Evolutionary conservation across 1,140 invertebrate genomes (phyloP).

Genomic region (Elymnias hypermnestra): DNA sequence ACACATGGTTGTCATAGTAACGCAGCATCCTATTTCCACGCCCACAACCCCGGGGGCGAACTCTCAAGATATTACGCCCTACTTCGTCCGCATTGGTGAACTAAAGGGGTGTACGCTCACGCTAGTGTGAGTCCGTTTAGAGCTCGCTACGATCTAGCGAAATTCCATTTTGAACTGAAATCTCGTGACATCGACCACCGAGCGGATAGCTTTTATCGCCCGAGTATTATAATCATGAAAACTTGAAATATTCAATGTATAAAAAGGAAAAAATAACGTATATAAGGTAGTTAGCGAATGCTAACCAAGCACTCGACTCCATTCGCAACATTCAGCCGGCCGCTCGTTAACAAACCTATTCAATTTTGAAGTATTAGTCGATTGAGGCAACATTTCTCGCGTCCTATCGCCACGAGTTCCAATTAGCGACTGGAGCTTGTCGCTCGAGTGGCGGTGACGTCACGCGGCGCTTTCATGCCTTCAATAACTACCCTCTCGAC

Average conservation of each 20-base stretch:
- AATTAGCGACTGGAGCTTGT: constrained; percentile 71
- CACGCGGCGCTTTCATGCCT: constrained; percentile 67
- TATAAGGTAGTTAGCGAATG: constrained; percentile 52
- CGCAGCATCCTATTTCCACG: constrained; percentile 71
- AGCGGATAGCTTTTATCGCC: constrained; percentile 25
- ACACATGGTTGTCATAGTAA: constrained; percentile 66
- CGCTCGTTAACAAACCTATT: constrained; percentile 74
- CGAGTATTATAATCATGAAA: constrained; percentile 21
- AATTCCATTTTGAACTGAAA: constrained; percentile 51
- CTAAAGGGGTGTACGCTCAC: constrained; percentile 60
- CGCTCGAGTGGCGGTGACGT: constrained; percentile 69
- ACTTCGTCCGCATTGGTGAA: constrained; percentile 71
- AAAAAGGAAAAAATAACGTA: constrained; percentile 44
- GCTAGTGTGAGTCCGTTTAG: constrained; percentile 51
- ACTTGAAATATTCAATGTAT: constrained; percentile 27
- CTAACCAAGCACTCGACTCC: constrained; percentile 51
- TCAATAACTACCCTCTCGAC: constrained; percentile 72
- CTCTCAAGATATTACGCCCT: constrained; percentile 74
- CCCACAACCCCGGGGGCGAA: constrained; percentile 67
- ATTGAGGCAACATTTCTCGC: constrained; percentile 71
- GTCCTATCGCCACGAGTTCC: constrained; percentile 70
- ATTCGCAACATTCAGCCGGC: constrained; percentile 65
- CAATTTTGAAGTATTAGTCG: constrained; percentile 73
- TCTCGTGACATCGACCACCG: constrained; percentile 37
- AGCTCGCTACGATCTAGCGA: constrained; percentile 38